phyloP scores from a whole-genome alignment of 2,888 invertebrate genomes.

The Odontocolon sp. region DNA sequence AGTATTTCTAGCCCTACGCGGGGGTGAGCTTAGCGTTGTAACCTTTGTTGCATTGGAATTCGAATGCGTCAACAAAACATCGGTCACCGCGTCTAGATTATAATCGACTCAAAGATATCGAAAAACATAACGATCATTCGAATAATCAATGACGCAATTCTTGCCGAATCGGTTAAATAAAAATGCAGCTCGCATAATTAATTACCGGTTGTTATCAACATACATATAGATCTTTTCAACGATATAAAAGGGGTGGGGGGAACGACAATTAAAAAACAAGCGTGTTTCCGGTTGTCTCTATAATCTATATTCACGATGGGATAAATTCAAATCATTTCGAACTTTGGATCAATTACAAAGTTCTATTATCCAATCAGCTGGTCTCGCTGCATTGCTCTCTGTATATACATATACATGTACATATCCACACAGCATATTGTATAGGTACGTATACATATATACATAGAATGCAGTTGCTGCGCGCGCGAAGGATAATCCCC shows the following conservation, averaged over 20 bases:
- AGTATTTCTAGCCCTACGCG: conserved; percentile 11
- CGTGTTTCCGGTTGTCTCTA: too few species aligned
- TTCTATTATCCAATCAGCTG: conserved; percentile 45
- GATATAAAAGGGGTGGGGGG: too few species aligned
- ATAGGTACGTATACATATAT: neutral
- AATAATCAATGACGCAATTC: too few species aligned
- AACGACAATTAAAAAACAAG: too few species aligned
- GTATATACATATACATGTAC: conserved; percentile 31
- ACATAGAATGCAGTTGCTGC: neutral
- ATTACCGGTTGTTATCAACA: too few species aligned
- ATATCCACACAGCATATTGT: neutral
- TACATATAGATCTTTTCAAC: too few species aligned
- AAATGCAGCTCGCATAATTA: too few species aligned
- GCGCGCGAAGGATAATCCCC: neutral
- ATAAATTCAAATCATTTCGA: neutral
- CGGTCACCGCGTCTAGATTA: too few species aligned
- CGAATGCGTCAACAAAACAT: conserved; percentile 16
- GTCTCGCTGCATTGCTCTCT: conserved; percentile 32
- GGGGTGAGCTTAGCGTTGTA: neutral
- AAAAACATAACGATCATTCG: too few species aligned
- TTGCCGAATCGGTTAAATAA: too few species aligned
- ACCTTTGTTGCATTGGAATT: conserved; percentile 12
- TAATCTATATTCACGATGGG: too few species aligned
- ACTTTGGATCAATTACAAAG: neutral
- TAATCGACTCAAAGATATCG: too few species aligned